Evolutionary conservation across 2,888 invertebrate species (phyloP), one percentile per base, ranked within the genome.

Genomic region (Machimus atricapillus): DNA sequence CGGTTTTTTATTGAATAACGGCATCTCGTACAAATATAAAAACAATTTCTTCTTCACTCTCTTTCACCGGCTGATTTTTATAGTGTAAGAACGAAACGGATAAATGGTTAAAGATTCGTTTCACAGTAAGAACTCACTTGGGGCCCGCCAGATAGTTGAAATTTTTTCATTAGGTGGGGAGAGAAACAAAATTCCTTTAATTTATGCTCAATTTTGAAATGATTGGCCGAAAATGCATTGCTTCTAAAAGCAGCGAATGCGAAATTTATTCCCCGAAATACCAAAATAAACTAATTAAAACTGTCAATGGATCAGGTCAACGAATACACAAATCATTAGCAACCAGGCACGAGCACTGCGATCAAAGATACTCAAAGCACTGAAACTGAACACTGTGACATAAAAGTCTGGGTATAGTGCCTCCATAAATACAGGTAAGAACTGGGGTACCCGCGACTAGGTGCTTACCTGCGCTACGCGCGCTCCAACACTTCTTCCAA

Each of bases 1-100:
- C 34, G 86, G 87, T 87, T 89, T 89, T 74, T 89, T 89, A 85
- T 88, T 89, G 58, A 89, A 89, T 79, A 89, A 88, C 87, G 89
- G 89, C 89, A 89, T 89, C 58, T 77, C 82, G 82, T 37, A 37
- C 16, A 23, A 66, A 66, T 27, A 19, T 66, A 66, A 66, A 66
- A 27, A 66, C 66, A 27, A 19, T 66, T 66, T 66, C 66, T 66
- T 23, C 9, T 27, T 66, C 66, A 66, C 66, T 66, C 66, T 66
- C 66, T 66, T 66, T 12, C 66, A 66, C 52, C 52, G 52, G 52
- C 7, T 6, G 14, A 6, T 3, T 52, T n/a, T n/a, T 52, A 66
- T 27, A 66, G 27, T 27, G 66, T 66, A 66, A 56, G 66, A 66
- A 66, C 66, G 66, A 27, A 76, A 19, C 27, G 40, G 37, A 76